Evolutionary conservation across 2,888 invertebrate species (phyloP).

Genomic region (Phyllotreta striolata): DNA sequence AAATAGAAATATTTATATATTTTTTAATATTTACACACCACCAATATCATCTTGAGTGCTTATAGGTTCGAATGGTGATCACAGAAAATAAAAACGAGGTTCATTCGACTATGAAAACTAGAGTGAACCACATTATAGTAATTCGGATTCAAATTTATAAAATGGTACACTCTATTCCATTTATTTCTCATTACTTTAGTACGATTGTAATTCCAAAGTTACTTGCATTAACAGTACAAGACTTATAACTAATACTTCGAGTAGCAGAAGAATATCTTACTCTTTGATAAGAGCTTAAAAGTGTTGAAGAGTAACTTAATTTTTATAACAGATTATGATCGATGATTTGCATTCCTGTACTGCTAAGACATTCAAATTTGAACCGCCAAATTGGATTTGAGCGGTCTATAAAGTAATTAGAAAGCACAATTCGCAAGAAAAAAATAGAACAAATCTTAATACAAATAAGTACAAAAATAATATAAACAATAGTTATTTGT

Average conservation of each 20-base stretch:
- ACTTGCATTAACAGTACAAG: slow-evolving; percentile 1
- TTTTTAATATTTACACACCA: slow-evolving; percentile 51
- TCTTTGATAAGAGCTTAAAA: too few species aligned
- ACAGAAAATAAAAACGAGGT: slow-evolving; percentile 48
- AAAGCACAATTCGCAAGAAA: neutral
- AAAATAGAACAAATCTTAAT: too few species aligned
- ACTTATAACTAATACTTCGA: neutral
- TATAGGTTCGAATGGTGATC: slow-evolving; percentile 54
- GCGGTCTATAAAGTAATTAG: too few species aligned
- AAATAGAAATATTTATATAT: slow-evolving; percentile 45
- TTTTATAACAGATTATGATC: too few species aligned
- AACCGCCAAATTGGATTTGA: too few species aligned
- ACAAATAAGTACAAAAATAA: neutral
- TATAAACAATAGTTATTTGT: slow-evolving; percentile 25
- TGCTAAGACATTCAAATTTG: too few species aligned
- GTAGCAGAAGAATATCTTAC: neutral
- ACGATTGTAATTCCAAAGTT: neutral
- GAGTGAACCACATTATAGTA: slow-evolving; percentile 1
- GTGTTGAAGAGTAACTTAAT: too few species aligned
- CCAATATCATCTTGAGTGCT: slow-evolving; percentile 52
- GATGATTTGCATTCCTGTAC: too few species aligned
- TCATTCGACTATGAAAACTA: neutral
- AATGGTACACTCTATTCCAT: slow-evolving; percentile 1
- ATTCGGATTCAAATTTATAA: neutral
- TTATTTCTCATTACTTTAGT: slow-evolving; percentile 1